phyloP scores from a whole-genome alignment of 2,113 vertebrate species.

The Tragulus kanchil region DNA sequence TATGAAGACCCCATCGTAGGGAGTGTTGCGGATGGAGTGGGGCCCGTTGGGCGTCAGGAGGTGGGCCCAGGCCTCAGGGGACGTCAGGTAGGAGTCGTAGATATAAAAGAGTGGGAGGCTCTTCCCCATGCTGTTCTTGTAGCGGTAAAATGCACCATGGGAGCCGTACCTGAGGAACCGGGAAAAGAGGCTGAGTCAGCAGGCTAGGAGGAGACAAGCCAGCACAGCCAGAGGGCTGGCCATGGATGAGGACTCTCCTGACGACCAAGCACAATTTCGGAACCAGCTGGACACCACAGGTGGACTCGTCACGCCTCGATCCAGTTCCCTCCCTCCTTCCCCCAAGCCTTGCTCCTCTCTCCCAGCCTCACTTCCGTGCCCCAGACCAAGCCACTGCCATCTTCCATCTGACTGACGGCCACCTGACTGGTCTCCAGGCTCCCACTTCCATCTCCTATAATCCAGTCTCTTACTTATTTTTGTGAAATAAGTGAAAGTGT shows the following conservation, averaged over 20 bases:
- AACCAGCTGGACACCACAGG: neutral
- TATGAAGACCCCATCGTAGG: constrained; percentile 92
- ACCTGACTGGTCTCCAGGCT: neutral
- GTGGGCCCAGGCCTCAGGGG: constrained; percentile 93
- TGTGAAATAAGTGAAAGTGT: too few relatives aligned
- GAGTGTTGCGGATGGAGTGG: constrained; percentile 91
- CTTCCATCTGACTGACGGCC: neutral
- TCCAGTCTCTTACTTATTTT: neutral
- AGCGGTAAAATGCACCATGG: constrained; percentile 93
- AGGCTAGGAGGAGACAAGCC: neutral
- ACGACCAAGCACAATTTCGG: neutral
- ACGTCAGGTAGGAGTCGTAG: constrained; percentile 94
- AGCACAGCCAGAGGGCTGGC: neutral
- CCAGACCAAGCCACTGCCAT: neutral
- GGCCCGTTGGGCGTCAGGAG: constrained; percentile 91
- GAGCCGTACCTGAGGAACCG: constrained; percentile 90
- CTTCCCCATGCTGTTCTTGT: constrained; percentile 91
- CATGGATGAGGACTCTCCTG: neutral
- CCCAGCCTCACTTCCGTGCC: neutral
- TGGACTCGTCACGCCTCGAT: neutral
- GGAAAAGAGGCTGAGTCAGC: constrained; percentile 1
- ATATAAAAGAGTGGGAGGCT: constrained; percentile 94
- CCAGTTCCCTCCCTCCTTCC: neutral
- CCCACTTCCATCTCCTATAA: neutral
- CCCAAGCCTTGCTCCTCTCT: neutral